These are phyloP conservation scores for Diprion similis DNA, from an alignment of 1,140 invertebrate species.

Conservation along the genomic window DNA sequence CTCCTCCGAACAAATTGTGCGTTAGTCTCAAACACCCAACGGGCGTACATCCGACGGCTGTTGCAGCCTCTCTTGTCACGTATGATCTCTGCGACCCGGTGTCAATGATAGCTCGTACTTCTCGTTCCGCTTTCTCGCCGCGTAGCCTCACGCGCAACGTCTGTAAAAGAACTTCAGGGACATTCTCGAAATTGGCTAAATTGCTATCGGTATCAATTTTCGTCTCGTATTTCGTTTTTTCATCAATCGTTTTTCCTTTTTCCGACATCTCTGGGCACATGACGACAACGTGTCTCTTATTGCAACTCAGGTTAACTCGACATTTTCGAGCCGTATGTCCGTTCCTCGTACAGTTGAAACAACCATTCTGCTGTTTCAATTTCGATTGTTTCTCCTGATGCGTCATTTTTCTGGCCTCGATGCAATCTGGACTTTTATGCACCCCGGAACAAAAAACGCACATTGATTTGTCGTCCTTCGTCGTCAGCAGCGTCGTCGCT, in stretches of 20 bases:
- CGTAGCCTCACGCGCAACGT: not conserved
- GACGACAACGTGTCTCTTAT: constrained; percentile 1
- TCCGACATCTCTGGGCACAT: constrained; percentile 13
- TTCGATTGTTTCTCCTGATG: not conserved
- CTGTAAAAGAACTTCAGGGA: not conserved
- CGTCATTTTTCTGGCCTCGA: constrained; percentile 9
- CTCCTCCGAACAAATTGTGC: not conserved
- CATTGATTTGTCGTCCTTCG: not conserved
- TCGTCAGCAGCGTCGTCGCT: constrained; percentile 21
- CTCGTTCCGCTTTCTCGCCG: not conserved
- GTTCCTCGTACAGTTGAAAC: not conserved
- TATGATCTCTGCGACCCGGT: not conserved
- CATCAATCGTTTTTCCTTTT: not conserved
- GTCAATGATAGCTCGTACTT: not conserved
- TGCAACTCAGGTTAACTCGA: not conserved
- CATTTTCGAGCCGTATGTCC: constrained; percentile 7
- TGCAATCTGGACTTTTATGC: not conserved
- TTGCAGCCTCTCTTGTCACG: not conserved
- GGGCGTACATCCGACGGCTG: not conserved
- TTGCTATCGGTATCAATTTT: not conserved
- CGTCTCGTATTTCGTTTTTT: not conserved
- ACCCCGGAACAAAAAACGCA: constrained; percentile 20
- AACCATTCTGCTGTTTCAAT: not conserved
- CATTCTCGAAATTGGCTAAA: not conserved
- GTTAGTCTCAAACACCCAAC: not conserved